These are phyloP conservation scores for Acrobasis consociella DNA, from an alignment of 2,888 invertebrate genomes.

Conservation along the genomic window DNA sequence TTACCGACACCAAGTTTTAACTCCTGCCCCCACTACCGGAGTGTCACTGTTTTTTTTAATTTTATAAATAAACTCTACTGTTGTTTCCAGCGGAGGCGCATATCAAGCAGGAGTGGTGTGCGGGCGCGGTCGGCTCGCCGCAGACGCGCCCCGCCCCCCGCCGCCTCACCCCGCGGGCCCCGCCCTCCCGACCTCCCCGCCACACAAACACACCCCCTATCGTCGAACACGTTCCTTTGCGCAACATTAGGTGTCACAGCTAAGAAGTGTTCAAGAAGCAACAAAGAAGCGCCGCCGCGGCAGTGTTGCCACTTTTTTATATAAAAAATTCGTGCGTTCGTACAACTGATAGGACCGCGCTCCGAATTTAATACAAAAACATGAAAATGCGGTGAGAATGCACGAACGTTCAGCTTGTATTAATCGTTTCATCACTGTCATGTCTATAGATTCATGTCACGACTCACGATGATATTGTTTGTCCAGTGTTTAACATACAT, in stretches of 20 bases:
- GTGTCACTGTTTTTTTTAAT: too few species aligned
- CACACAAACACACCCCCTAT: neutral
- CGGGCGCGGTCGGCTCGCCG: constrained; percentile 29
- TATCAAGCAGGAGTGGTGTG: constrained; percentile 44
- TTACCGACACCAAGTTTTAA: too few species aligned
- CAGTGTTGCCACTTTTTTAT: too few species aligned
- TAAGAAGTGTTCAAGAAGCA: too few species aligned
- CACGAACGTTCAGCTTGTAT: neutral
- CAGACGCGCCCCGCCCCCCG: constrained; percentile 27
- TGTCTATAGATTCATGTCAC: neutral
- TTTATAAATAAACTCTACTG: neutral
- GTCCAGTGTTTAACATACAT: neutral
- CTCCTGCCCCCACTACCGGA: too few species aligned
- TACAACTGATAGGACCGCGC: too few species aligned
- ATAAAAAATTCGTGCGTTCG: too few species aligned
- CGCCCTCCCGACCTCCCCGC: neutral
- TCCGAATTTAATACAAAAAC: too few species aligned
- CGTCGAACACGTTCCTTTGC: neutral
- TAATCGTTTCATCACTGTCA: neutral
- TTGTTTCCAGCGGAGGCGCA: constrained; percentile 56
- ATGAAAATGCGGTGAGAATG: too few species aligned
- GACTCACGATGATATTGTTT: neutral
- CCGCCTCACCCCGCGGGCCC: constrained; percentile 28
- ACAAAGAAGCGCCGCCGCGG: too few species aligned
- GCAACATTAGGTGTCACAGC: neutral